Percentiles rank a stretch among this genome's conserved stretches.
phyloP scores from a whole-genome alignment of 2,888 invertebrate species.

The Gymnosoma rotundatum region DNA sequence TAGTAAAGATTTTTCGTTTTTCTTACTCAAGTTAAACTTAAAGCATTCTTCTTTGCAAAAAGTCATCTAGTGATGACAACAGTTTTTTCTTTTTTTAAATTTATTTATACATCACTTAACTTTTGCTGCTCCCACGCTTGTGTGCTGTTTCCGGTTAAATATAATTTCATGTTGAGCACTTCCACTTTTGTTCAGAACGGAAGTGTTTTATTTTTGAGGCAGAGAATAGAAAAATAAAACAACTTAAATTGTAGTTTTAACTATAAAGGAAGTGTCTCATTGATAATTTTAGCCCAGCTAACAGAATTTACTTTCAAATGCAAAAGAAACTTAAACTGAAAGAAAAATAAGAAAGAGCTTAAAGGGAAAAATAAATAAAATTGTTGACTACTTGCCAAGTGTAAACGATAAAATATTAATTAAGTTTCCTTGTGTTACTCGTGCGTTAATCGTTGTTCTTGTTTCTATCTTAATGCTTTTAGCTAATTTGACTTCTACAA shows the following conservation, averaged over 20 bases:
- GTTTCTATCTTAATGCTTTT: slow-evolving; percentile 17
- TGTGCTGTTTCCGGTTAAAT: slow-evolving; percentile 62
- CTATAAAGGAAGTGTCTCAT: slow-evolving; percentile 2
- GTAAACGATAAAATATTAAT: slow-evolving; percentile 65
- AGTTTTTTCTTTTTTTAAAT: slow-evolving; percentile 13
- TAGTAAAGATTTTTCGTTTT: not conserved
- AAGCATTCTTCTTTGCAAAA: slow-evolving; percentile 1
- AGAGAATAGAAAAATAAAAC: slow-evolving; percentile 8
- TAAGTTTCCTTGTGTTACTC: slow-evolving; percentile 55
- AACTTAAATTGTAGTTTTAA: not conserved
- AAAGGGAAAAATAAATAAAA: not conserved
- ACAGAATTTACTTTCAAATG: slow-evolving; percentile 7
- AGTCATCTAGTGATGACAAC: slow-evolving; percentile 7
- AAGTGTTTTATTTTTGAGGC: slow-evolving; percentile 33
- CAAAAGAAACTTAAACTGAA: slow-evolving; percentile 6
- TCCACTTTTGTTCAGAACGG: slow-evolving; percentile 50
- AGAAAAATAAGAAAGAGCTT: not conserved
- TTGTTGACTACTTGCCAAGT: slow-evolving; percentile 58
- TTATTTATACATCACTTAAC: slow-evolving; percentile 35
- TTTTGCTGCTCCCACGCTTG: slow-evolving; percentile 48
- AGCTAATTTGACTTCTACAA: slow-evolving; percentile 23
- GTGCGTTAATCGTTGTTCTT: slow-evolving; percentile 48
- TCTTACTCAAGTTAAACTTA: not conserved
- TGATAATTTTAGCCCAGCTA: slow-evolving; percentile 29
- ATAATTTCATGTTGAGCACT: slow-evolving; percentile 61